Evolutionary conservation across 2,888 invertebrate genomes (phyloP), one percentile per base, ranked within the genome.

Genomic region (Stenchaetothrips biformis): DNA sequence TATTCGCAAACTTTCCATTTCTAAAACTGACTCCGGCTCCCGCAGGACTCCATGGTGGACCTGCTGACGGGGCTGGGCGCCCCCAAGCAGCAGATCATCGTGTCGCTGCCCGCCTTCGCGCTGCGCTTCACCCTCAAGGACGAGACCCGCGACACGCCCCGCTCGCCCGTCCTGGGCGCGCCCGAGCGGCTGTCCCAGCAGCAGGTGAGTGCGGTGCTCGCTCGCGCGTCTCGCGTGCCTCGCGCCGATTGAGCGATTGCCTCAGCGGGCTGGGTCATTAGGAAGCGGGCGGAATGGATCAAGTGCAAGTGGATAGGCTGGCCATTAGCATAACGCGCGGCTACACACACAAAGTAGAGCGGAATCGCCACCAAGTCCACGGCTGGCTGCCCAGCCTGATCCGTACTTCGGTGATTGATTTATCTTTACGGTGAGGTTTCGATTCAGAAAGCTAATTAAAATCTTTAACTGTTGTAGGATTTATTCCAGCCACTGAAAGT

Each of bases 11-110:
- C 47, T 37, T 9, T 62, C 0, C 11, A 16, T 79, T 11, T 59
- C 25, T 74, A 7, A n/a, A n/a, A n/a, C n/a, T n/a, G n/a, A n/a
- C n/a, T n/a, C 82, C 82, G 62, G 59, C 47, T 11, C 25, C 79
- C 86, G 7, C 86, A 92, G 92, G 94, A 94, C 85, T 93, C 93
- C 78, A 89, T 93, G 78, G 91, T 94, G 79, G 94, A 94, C 86
- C 88, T 94, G 80, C 90, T 92, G 9, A 89, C 89, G 0, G 93
- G 93, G 37, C 88, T 94, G 78, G 92, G 94, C 81, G 90, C 92
- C n/a, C 91, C 92, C 21, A 88, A 91, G 79, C 89, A 91, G 25
- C 93, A 93, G 86, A 85, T 95, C 47, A 89, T 94, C 25, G 89
- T 94, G 84, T 91, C 93, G 3, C 86, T 94, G 0, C 93, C 94